Base-by-base conservation (phyloP, 2,888 invertebrate species). In the Tiphia femorata region DNA sequence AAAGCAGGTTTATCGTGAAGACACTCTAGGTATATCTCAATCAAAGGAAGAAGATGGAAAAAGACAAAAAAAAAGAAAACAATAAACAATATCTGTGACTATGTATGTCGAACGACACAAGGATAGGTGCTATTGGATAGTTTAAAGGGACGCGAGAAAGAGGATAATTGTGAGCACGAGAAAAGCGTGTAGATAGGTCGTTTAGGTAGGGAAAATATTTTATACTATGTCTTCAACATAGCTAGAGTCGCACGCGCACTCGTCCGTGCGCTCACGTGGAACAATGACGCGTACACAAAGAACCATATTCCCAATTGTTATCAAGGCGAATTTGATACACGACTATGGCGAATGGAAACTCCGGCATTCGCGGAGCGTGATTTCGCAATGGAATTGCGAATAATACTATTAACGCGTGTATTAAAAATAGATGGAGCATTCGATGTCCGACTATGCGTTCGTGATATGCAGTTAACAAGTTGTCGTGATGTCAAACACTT, bases 91-190 rank as follows among this genome's bases (percentile, higher is more conserved):
- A 59, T 30, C 42, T 47, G 54, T 50, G 61, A 58, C 56, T 64
- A 46, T 40, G 60, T 49, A 65, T 63, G 61, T 52, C 17, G 35
- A 48, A 51, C 19, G 70, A 59, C 61, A n/a, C n/a, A 59, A 60
- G 65, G 70, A 67, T 64, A 67, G 75, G 76, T 75, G 76, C 76
- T 76, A 76, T 74, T 73, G 60, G 70, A 49, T 73, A 68, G 64
- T 63, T 73, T 60, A 56, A 58, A 57, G 40, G 50, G 43, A 40
- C 50, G 33, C 33, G 29, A 8, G 27, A 51, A 14, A 19, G 48
- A 23, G 29, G 16, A 53, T 27, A 55, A 8, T 12, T 14, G 44
- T 50, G 49, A 35, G 17, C 47, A 48, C 38, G 33, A 37, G 27
- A 27, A 47, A 52, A 58, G 42, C 44, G 56, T 65, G 67, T 76